phyloP scores from a whole-genome alignment of 2,797 vertebrate species.

The Erethizon dorsatum region DNA sequence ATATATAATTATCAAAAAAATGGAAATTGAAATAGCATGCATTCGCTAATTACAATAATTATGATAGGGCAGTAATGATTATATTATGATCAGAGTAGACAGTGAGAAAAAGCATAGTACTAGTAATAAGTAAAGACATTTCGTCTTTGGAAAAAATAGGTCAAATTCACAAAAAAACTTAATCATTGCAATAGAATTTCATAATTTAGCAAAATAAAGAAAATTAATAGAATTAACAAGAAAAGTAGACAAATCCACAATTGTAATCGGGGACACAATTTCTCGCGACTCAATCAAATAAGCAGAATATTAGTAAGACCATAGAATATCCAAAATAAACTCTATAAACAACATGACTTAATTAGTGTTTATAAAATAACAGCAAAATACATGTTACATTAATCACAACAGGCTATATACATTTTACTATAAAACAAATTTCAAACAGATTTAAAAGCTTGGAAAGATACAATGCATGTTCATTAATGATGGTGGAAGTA shows the following conservation, averaged over 20 bases:
- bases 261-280: too few relatives aligned
- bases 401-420: too few relatives aligned
- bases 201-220: too few relatives aligned
- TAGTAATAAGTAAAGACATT: background rate
- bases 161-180: background rate
- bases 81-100: background rate
- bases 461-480: too few relatives aligned
- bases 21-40: background rate
- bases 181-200: background rate
- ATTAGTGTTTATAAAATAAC: too few relatives aligned
- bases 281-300: background rate
- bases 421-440: too few relatives aligned
- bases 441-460: too few relatives aligned
- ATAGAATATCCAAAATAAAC: background rate
- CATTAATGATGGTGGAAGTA: too few relatives aligned
- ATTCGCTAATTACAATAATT: background rate
- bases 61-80: background rate
- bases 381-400: too few relatives aligned
- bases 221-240: background rate
- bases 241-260: too few relatives aligned
- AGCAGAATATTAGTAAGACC: too few relatives aligned
- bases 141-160: background rate
- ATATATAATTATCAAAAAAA: background rate
- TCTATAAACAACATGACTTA: background rate
- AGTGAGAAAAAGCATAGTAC: background rate